These are phyloP conservation scores for Myotis davidii DNA, from an alignment of 2,113 vertebrate genomes.

Conservation along the genomic window DNA sequence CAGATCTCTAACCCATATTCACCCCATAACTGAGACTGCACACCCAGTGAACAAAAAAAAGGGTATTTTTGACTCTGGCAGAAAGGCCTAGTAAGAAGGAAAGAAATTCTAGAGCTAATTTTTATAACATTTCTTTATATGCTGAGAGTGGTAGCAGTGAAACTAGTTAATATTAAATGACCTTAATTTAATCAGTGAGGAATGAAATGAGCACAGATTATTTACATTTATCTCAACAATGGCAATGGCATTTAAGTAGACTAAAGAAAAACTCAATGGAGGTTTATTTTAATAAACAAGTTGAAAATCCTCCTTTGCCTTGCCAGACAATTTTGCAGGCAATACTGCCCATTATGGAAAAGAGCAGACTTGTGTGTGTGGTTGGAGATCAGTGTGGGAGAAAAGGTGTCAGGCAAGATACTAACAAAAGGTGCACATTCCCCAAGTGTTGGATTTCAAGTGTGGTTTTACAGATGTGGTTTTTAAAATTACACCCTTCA, in stretches of 20 bases:
- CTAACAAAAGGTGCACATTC: neutral
- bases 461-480: conserved; percentile 56
- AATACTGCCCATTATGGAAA: neutral
- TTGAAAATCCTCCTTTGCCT: neutral
- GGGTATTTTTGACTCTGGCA: neutral
- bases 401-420: neutral
- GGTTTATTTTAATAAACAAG: neutral
- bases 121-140: neutral
- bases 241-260: neutral
- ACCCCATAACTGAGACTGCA: neutral
- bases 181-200: conserved; percentile 5
- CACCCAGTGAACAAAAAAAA: neutral
- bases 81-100: conserved; percentile 6
- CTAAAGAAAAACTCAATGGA: neutral
- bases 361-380: neutral
- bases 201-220: conserved; percentile 23
- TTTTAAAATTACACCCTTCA: conserved; percentile 53
- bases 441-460: conserved; percentile 1
- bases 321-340: neutral
- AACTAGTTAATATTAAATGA: neutral
- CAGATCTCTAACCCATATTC: neutral
- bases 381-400: neutral
- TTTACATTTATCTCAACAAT: neutral
- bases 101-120: neutral
- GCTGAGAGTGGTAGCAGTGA: neutral